Evolutionary conservation across 2,797 vertebrate species (phyloP).

Genomic region (Serranus cabrilla): DNA sequence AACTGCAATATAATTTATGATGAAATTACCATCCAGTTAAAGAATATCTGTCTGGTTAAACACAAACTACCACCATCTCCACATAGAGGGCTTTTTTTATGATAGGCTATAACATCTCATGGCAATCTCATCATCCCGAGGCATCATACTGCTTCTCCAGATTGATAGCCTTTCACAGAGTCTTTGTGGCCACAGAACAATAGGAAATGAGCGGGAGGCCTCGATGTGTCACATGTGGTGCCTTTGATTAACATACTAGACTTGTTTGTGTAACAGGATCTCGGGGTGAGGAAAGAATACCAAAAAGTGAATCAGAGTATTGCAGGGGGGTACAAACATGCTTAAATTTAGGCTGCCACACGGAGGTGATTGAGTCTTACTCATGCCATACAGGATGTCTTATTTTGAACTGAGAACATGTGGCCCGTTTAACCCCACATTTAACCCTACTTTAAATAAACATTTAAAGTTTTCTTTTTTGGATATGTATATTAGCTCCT

Average conservation of each 20-base stretch:
- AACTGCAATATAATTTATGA: conserved; percentile 12
- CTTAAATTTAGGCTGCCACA: conserved; percentile 17
- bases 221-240: conserved; percentile 83
- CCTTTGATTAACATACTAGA: conserved; percentile 86
- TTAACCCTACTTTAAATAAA: neutral
- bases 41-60: conserved; percentile 22
- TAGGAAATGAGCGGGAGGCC: conserved; percentile 85
- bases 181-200: conserved; percentile 87
- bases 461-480: neutral
- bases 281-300: conserved; percentile 66
- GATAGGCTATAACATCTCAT: conserved; percentile 45
- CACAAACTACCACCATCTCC: conserved; percentile 22
- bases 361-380: neutral
- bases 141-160: conserved; percentile 75
- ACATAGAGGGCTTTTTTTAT: neutral
- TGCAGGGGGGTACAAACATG: conserved; percentile 25
- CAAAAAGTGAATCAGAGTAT: conserved; percentile 59
- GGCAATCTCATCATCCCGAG: conserved; percentile 69
- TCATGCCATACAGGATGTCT: neutral
- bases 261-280: conserved; percentile 78
- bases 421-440: neutral
- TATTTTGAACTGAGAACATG: neutral
- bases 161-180: conserved; percentile 83
- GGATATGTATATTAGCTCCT: neutral
- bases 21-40: conserved; percentile 2